Percentiles rank a stretch among this genome's conserved stretches.
phyloP scores from a whole-genome alignment of 1,140 invertebrate genomes.

The Eufriesea mexicana region DNA sequence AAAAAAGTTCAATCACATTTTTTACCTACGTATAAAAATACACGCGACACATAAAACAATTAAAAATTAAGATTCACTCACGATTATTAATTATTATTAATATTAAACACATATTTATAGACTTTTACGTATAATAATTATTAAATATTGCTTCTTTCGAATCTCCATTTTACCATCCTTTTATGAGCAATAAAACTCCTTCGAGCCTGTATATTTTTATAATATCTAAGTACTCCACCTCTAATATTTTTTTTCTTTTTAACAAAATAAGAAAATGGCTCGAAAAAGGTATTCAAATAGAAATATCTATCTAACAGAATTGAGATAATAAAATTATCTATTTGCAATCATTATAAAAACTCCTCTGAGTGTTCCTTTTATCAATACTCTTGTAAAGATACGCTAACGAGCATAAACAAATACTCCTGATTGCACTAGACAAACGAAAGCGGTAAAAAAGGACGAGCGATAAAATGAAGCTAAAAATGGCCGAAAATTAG shows the following conservation, averaged over 20 bases:
- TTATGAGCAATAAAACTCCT: not conserved
- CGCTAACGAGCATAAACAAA: not conserved
- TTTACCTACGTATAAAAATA: not conserved
- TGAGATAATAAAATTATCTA: not conserved
- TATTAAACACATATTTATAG: conserved; percentile 1
- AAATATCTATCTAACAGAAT: conserved; percentile 8
- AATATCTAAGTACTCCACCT: not conserved
- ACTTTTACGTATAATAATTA: conserved; percentile 1
- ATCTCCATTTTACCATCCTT: not conserved
- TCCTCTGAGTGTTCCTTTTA: not conserved
- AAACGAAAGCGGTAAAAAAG: not conserved
- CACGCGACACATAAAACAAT: not conserved
- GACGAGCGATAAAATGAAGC: not conserved
- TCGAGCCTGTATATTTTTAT: not conserved
- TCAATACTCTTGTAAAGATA: not conserved
- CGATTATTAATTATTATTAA: not conserved
- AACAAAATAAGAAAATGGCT: not conserved
- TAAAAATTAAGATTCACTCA: not conserved
- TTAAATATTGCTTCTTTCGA: not conserved
- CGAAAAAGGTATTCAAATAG: not conserved
- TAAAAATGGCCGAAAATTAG: not conserved
- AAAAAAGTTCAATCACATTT: not conserved
- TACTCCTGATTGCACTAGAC: not conserved
- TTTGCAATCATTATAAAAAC: not conserved
- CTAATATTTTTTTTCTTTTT: not conserved